Percentiles rank a stretch among this genome's conserved stretches.
phyloP scores from a whole-genome alignment of 1,140 invertebrate genomes.

The Acromyrmex heyeri region DNA sequence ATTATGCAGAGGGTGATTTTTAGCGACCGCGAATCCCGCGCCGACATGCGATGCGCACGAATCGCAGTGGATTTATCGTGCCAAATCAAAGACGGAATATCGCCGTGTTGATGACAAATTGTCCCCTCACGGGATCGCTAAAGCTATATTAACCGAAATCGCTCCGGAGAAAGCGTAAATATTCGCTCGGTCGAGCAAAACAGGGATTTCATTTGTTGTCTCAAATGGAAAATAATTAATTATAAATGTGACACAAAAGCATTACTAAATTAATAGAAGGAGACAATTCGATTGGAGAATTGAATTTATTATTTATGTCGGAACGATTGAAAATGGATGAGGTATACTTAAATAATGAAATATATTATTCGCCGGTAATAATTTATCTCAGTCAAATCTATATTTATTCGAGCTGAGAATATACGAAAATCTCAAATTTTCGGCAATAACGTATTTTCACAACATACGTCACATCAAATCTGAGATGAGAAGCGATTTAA shows the following conservation, averaged over 20 bases:
- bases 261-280: not conserved
- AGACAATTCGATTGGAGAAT: not conserved
- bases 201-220: not conserved
- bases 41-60: conserved; percentile 4
- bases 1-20: conserved; percentile 61
- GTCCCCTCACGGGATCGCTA: not conserved
- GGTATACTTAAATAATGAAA: not conserved
- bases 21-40: conserved; percentile 37
- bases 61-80: conserved; percentile 34
- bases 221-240: not conserved
- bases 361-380: not conserved
- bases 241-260: not conserved
- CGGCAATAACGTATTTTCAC: not conserved
- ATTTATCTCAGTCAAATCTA: not conserved
- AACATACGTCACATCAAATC: too few relatives aligned
- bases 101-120: conserved; percentile 5
- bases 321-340: not conserved
- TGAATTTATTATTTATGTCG: not conserved
- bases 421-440: not conserved
- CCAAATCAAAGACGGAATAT: conserved; percentile 14
- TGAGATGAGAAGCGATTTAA: not conserved
- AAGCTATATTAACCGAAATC: not conserved
- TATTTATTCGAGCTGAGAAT: not conserved
- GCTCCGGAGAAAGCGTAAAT: not conserved
- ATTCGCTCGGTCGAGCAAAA: not conserved